A percentile compares a stretch with the other conserved stretches of the same genome.
Conservation (phyloP, 2,888 invertebrate genomes). For the Doris montereyensis region DNA sequence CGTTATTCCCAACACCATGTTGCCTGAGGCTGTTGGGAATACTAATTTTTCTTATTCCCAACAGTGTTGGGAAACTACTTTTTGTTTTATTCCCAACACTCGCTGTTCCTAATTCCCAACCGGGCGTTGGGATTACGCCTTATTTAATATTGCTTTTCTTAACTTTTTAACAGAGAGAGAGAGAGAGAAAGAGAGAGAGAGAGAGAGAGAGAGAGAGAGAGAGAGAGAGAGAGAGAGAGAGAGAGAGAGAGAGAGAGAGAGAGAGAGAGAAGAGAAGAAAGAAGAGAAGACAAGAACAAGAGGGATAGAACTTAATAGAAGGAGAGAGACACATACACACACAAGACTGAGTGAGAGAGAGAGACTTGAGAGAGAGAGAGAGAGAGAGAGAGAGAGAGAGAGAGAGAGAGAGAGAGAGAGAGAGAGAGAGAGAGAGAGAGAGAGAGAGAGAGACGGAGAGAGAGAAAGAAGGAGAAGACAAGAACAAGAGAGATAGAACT, state of each 20-base stretch:
- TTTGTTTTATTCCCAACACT: too few species aligned
- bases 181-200: too few species aligned
- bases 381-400: slow-evolving; percentile 1
- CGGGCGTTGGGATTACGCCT: too few species aligned
- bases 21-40: neutral
- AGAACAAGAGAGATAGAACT: neutral
- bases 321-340: neutral
- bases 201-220: too few species aligned
- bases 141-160: too few species aligned
- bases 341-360: neutral
- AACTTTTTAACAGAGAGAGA: too few species aligned
- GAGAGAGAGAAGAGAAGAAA: neutral
- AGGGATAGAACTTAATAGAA: neutral
- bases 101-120: too few species aligned
- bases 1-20: neutral
- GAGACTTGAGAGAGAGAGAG: neutral
- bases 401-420: slow-evolving; percentile 21
- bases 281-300: neutral
- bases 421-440: slow-evolving; percentile 7
- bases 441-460: neutral
- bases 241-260: neutral
- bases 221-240: too few species aligned
- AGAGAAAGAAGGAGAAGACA: neutral
- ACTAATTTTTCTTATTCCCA: too few species aligned
- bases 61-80: too few species aligned